Evolutionary conservation across 2,113 vertebrate species (phyloP).

Genomic region (Solea senegalensis): DNA sequence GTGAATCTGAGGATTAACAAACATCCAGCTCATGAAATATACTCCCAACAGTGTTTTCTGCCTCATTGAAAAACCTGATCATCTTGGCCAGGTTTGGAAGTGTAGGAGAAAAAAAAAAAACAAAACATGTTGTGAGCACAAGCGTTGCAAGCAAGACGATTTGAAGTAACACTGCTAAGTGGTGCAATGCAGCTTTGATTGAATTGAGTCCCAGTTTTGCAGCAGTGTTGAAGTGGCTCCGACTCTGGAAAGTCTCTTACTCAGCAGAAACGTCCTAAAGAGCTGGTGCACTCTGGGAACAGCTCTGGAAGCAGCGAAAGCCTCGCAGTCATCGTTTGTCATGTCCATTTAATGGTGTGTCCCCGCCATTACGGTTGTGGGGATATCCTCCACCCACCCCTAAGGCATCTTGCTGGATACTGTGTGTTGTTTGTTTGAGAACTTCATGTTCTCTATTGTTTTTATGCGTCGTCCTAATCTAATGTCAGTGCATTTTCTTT

Average conservation of each 20-base stretch:
- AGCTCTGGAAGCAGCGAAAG: conserved; percentile 43
- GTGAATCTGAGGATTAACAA: neutral
- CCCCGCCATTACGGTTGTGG: neutral
- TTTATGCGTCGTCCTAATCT: too few species aligned
- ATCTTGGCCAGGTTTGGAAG: neutral
- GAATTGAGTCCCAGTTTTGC: conserved; percentile 62
- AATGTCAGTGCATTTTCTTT: too few species aligned
- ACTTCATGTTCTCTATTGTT: too few species aligned
- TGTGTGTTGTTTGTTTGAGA: too few species aligned
- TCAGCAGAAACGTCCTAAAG: conserved; percentile 72
- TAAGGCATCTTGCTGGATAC: too few species aligned
- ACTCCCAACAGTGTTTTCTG: neutral
- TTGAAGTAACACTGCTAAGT: conserved; percentile 48
- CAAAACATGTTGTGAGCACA: neutral
- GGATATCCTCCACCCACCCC: too few species aligned
- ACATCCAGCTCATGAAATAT: neutral
- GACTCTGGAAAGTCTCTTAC: conserved; percentile 60
- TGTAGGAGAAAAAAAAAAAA: neutral
- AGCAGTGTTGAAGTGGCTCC: conserved; percentile 55
- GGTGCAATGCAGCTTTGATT: conserved; percentile 78
- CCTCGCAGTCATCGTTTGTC: conserved; percentile 39
- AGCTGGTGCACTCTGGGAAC: conserved; percentile 48
- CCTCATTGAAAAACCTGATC: neutral
- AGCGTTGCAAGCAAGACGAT: conserved; percentile 15
- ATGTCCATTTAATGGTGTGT: conserved; percentile 20